Evolutionary conservation across 1,140 invertebrate genomes (phyloP).

Genomic region (Lutraria rhynchaena): DNA sequence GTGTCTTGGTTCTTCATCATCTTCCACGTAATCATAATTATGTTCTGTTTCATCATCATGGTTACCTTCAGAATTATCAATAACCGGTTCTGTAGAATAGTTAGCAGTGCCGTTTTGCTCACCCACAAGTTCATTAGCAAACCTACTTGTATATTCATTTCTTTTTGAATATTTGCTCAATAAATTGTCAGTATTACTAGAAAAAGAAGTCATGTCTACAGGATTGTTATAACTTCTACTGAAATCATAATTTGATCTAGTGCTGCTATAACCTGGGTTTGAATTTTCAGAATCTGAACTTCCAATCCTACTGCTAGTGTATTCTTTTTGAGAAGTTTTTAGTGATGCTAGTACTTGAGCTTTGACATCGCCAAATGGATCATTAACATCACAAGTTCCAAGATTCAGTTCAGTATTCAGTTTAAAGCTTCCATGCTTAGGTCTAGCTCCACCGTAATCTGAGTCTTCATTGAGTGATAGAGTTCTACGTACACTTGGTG

Average conservation of each 20-base stretch:
- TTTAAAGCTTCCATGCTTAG: conserved; percentile 42
- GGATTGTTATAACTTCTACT: conserved; percentile 15
- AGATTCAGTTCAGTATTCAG: background rate
- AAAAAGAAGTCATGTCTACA: conserved; percentile 8
- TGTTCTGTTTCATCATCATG: conserved; percentile 15
- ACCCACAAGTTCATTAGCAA: background rate
- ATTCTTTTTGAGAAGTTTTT: background rate
- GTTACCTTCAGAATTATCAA: background rate
- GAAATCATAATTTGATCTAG: background rate
- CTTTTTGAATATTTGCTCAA: conserved; percentile 12
- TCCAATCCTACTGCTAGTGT: background rate
- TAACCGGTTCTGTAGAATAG: background rate
- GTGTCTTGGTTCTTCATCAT: conserved; percentile 52
- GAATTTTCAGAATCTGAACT: conserved; percentile 10
- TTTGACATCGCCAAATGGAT: conserved; percentile 35
- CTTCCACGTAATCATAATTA: conserved; percentile 26
- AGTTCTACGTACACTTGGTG: conserved; percentile 2
- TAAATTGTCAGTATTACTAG: background rate
- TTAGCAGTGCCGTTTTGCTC: background rate
- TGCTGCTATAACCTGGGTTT: background rate
- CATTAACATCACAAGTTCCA: background rate
- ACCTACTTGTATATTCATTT: conserved; percentile 13
- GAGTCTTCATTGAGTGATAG: conserved; percentile 5
- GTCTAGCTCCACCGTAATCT: conserved; percentile 62
- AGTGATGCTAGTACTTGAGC: background rate